A percentile compares a stretch with the other conserved stretches of the same genome.
Evolutionary conservation across 1,140 invertebrate genomes (phyloP).

Genomic region (Chymomyza costata): DNA sequence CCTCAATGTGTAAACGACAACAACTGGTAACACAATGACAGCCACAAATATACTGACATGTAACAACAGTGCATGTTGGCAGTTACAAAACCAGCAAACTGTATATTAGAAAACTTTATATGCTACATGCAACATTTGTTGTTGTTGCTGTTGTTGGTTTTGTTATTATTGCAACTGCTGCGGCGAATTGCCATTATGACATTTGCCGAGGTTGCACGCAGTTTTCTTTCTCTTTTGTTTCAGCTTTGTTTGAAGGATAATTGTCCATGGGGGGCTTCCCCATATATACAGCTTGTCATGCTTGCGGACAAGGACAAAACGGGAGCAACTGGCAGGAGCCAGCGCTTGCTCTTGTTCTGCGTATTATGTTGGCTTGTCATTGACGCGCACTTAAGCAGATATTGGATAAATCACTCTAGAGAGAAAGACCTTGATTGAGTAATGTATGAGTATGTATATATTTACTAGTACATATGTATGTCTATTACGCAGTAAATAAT

Average conservation of each 20-base stretch:
- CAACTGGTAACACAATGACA: conserved; percentile 10
- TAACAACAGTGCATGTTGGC: no score
- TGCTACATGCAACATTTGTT: conserved; percentile 10
- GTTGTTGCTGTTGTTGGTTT: no score
- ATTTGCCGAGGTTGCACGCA: conserved; percentile 37
- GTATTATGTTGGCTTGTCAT: conserved; percentile 4
- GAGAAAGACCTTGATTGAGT: not conserved
- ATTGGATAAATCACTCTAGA: no score
- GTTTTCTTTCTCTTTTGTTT: not conserved
- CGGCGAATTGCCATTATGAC: conserved; percentile 39
- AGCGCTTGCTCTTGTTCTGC: no score
- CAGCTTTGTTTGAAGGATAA: conserved; percentile 58
- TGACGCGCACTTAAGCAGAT: conserved; percentile 8
- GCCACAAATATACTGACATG: conserved; percentile 11
- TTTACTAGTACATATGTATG: no score
- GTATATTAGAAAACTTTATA: conserved; percentile 26
- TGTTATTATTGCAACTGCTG: conserved; percentile 13
- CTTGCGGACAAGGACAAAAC: conserved; percentile 2
- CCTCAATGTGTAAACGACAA: conserved; percentile 18
- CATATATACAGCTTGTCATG: conserved; percentile 30
- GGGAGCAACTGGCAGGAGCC: no score
- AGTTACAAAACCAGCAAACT: conserved; percentile 39
- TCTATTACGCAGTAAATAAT: no score
- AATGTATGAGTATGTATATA: no score
- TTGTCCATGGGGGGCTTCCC: conserved; percentile 44